Base-by-base conservation (phyloP, 2,797 vertebrate genomes). In the Buphagus erythrorhynchus region DNA sequence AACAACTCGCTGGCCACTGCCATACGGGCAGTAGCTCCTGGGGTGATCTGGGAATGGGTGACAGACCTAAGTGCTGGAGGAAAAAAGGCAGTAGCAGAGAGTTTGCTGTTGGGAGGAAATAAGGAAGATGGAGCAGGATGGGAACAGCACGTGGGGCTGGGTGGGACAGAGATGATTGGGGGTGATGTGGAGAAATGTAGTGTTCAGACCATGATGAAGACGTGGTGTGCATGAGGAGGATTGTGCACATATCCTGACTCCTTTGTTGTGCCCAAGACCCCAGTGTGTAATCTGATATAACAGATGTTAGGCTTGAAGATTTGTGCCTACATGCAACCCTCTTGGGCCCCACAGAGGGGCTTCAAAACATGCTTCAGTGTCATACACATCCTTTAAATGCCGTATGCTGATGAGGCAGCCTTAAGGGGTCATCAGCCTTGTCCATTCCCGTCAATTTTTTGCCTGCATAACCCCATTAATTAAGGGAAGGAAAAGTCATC, bases 311-410 rank as follows among this genome's bases (percentile, higher is more conserved):
- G 19, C 31, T 33, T 91, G 78, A 87, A 87, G 77, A 61, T 88
- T 79, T 88, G 85, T 91, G 88, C 63, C 76, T 52, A 62, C 6
- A 5, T 55, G 46, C 63, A 86, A 88, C 55, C 54, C 65, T 78
- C 31, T 42, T 1, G 11, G 85, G 81, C 75, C 69, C 43, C 68
- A 68, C 0, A 3, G 51, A 78, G 45, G 13, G 58, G 40, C 76
- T 95, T 93, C 79, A 73, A 96, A 94, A 79, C 67, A 73, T 86
- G 66, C n/a, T 86, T 91, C 80, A 81, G 16, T 92, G 67, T 90
- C 79, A 79, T 51, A 57, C 10, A 67, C 22, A 61, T 88, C 91
- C 55, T 94, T 84, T 93, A 90, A 90, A 81, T 48, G 66, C 48
- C 91, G 63, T 5, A 4, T 84, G 63, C 87, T 95, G 69, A 86